Base-by-base conservation (phyloP, 2,888 invertebrate genomes). In the Drosophila helvetica region DNA sequence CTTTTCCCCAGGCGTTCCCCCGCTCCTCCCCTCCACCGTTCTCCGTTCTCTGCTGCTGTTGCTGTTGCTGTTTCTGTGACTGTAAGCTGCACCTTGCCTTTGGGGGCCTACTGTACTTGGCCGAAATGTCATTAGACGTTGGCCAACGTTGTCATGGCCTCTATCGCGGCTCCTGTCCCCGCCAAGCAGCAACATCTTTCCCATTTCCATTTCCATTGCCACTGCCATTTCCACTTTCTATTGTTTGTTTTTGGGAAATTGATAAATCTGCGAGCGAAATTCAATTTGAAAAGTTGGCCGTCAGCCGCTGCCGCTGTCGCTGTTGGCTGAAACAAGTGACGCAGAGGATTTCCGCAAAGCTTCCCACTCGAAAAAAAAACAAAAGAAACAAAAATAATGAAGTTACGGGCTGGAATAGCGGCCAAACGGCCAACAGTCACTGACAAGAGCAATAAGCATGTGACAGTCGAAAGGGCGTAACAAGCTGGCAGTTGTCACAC, bases 221-320 rank as follows among this genome's bases (percentile, higher is more conserved):
- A 82, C 86, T 56, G 45, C 62, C 73, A 71, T 71, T 71, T 73
- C 71, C 82, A 82, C 86, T 82, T 82, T 82, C 88, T 79, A 87
- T 81, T 77, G 82, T 81, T 72, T 73, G 57, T 58, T 30, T 38
- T 30, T 42, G 27, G 47, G 38, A 67, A 67, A 77, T 77, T 74
- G 82, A 85, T 82, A 86, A 75, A 79, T 82, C 74, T 74, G 59
- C 56, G 70, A 86, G 59, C 56, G 70, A 86, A 88, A 86, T 86
- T 77, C 78, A 82, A 88, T 86, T 83, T 67, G 65, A 69, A 77
- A 87, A 74, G 80, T 60, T 51, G 59, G 22, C 38, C 33, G 5
- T 33, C 33, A 33, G 5, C 5, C 33, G 33, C 8, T 7, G 22
- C 22, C 22, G 6, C 5, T 22, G 22, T 1, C 0, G 25, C 30